A percentile compares a stretch with the other conserved stretches of the same genome.
Conservation (phyloP, 1,140 invertebrate species). For the Drosophila nigrodunni region DNA sequence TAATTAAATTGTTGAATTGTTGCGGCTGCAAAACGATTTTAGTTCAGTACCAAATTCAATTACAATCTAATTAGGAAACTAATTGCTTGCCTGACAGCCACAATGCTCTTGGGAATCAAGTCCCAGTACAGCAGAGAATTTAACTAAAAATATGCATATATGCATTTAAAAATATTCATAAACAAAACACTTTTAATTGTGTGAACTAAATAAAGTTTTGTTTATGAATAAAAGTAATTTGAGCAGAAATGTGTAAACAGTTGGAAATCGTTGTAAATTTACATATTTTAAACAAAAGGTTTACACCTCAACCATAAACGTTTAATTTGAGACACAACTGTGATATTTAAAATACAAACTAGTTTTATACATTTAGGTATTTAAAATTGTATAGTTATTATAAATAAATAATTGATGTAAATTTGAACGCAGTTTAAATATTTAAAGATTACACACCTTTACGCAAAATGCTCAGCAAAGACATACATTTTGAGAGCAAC, state of each 20-base stretch:
- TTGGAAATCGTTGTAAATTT: not conserved
- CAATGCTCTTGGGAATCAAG: conserved; percentile 23
- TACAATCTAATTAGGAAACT: conserved; percentile 53
- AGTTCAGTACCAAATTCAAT: conserved; percentile 30
- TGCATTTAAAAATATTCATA: no score
- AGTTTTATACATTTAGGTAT: no score
- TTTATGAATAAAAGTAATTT: conserved; percentile 10
- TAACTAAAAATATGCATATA: not conserved
- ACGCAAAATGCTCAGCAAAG: no score
- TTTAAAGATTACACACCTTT: not conserved
- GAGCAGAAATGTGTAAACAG: not conserved
- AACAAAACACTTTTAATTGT: not conserved
- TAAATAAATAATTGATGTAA: no score
- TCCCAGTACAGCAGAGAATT: conserved; percentile 15
- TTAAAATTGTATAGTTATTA: no score
- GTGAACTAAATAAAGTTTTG: not conserved
- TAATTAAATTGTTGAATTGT: conserved; percentile 45
- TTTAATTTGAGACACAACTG: not conserved
- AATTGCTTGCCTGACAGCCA: conserved; percentile 26
- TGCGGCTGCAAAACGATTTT: conserved; percentile 16
- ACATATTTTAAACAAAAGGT: not conserved
- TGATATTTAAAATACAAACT: no score
- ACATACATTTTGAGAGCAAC: no score
- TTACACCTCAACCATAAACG: not conserved
- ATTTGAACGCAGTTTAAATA: not conserved